phyloP scores from a whole-genome alignment of 2,113 vertebrate species.

The Atlantisia rogersi region DNA sequence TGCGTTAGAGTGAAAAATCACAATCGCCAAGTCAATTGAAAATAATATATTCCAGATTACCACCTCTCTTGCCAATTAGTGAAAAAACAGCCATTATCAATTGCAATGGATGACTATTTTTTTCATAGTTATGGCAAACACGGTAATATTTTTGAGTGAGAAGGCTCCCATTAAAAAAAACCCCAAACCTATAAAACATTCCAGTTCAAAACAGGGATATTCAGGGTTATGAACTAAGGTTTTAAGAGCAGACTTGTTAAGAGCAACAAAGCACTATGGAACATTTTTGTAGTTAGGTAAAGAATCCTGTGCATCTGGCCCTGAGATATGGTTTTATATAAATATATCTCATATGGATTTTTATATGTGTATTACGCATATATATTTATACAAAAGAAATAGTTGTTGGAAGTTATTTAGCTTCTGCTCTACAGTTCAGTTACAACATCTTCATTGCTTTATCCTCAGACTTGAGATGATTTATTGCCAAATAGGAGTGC shows the following conservation, averaged over 20 bases:
- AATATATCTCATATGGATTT: neutral
- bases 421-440: neutral
- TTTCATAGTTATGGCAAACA: neutral
- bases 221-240: neutral
- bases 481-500: neutral
- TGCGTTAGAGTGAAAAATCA: neutral
- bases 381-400: neutral
- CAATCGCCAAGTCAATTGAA: conserved; percentile 16
- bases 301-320: neutral
- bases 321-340: neutral
- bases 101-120: neutral
- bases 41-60: conserved; percentile 11
- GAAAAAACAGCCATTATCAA: conserved; percentile 24
- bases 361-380: neutral
- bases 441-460: neutral
- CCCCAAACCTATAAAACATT: neutral
- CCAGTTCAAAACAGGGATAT: neutral
- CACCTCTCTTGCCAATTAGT: neutral
- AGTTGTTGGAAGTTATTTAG: neutral
- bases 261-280: neutral
- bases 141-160: conserved; percentile 1
- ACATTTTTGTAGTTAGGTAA: neutral
- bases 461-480: neutral
- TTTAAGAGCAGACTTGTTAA: neutral
- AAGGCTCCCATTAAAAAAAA: neutral